Base-by-base conservation (phyloP, 2,113 vertebrate species). In the Meleagris gallopavo region DNA sequence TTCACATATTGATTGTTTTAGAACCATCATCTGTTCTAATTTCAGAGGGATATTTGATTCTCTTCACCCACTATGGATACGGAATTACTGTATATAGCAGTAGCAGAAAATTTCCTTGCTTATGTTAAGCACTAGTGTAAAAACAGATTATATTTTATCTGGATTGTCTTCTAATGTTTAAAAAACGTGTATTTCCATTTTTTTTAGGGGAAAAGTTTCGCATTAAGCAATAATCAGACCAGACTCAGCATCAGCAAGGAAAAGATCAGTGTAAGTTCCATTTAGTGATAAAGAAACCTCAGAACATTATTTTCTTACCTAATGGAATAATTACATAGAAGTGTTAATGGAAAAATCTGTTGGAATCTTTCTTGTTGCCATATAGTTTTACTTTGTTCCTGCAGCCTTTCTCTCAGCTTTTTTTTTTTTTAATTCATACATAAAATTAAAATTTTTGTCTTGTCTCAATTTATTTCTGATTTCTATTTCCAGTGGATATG, bases 261-360 rank as follows among this genome's bases (percentile, higher is more conserved):
- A 69, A 30, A 80, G 79, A 60, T 34, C 32, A 48, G 54, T 60
- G 57, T 48, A 87, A 93, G 38, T 61, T 91, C 54, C 85, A 66
- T 90, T 78, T 71, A 86, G 87, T 88, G 57, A 34, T 91, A 52
- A 75, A 90, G 40, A 55, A 96, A 58, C 25, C 32, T 87, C 70
- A 32, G 52, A 67, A 41, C 14, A 21, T 66, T 81, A 40, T 52
- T 89, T 93, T 88, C 71, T 88, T 34, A 91, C 66, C 58, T 81
- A 94, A 89, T 87, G 62, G 66, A 91, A 85, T 89, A 94, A 88
- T 58, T 89, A 89, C 27, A 65, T 75, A 54, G 43, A 48, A 38
- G 72, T 89, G 60, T 80, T 92, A 46, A 77, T 34, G 71, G 67
- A 69, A 84, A 90, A 87, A 27, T 18, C 73, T 46, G 41, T 73